Evolutionary conservation across 2,888 invertebrate genomes (phyloP), one percentile per base, ranked within the genome.

Genomic region (Pammene aurita): DNA sequence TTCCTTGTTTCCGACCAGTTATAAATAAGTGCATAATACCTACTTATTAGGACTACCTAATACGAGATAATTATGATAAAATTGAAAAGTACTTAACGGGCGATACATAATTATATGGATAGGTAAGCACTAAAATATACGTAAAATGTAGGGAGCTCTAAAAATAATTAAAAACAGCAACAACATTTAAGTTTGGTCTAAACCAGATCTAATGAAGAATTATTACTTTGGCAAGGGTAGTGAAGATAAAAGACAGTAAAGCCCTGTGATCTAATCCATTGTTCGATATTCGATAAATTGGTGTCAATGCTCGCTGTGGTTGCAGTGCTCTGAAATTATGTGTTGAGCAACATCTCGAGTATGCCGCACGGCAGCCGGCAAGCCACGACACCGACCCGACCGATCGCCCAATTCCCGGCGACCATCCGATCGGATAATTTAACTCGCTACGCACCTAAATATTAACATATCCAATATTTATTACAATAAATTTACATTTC

Each of bases 271-370:
- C 76, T 72, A 73, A 83, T 78, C 78, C 81, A 81, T 83, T 82
- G 84, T 86, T 84, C 84, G 81, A 85, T 86, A 84, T 84, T 83
- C 84, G 83, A 84, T 82, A 87, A 85, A 90, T 90, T 84, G 89
- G 90, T 91, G 92, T 92, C 92, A 92, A 89, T 89, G 92, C 81
- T 91, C 90, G 90, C 90, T 90, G 91, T 87, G 90, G 90, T 91
- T 89, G 89, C 89, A 90, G 80, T 88, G 89, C 88, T 89, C 90
- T 89, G 86, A 91, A 90, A 91, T 89, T 81, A 86, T 85, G 85
- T 88, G 88, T 92, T 91, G 85, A 79, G 91, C 86, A 91, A 92
- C 81, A 80, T 78, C 76, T 78, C 75, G 75, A 76, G 78, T 78
- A 78, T 70, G 79, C 82, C 78, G 79, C 78, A 26, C 26, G 74